Conservation (phyloP, 2,797 vertebrate species). For the Melopsittacus undulatus region DNA sequence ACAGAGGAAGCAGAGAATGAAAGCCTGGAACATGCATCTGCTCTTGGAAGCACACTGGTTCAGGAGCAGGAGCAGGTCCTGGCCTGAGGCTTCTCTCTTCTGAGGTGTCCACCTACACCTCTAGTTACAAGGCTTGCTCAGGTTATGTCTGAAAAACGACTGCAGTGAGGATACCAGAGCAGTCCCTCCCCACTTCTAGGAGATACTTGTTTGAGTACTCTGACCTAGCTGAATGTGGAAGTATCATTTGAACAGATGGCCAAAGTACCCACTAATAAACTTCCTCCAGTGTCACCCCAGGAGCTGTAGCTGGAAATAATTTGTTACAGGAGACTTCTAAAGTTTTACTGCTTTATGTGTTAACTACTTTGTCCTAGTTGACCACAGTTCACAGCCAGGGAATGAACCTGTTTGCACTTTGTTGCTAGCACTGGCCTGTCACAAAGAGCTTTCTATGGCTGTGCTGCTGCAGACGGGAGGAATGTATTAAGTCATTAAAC, state of each 20-base stretch:
- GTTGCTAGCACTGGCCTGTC: neutral
- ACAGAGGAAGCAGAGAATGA: neutral
- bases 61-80: neutral
- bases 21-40: neutral
- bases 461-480: neutral
- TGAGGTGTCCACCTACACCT: neutral
- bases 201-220: neutral
- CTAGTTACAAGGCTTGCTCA: neutral
- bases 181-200: neutral
- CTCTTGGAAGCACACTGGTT: neutral
- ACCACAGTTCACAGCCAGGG: neutral
- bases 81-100: neutral
- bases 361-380: neutral
- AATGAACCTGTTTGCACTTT: neutral
- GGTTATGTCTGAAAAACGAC: neutral
- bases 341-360: neutral
- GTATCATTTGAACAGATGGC: neutral
- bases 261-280: neutral
- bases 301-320: neutral
- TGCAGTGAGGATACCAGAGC: neutral
- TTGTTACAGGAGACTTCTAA: neutral
- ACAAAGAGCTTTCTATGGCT: fast-evolving
- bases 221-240: neutral
- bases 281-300: neutral
- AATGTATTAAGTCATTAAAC: neutral